phyloP scores from a whole-genome alignment of 1,140 invertebrate species.

The Araneus ventricosus region DNA sequence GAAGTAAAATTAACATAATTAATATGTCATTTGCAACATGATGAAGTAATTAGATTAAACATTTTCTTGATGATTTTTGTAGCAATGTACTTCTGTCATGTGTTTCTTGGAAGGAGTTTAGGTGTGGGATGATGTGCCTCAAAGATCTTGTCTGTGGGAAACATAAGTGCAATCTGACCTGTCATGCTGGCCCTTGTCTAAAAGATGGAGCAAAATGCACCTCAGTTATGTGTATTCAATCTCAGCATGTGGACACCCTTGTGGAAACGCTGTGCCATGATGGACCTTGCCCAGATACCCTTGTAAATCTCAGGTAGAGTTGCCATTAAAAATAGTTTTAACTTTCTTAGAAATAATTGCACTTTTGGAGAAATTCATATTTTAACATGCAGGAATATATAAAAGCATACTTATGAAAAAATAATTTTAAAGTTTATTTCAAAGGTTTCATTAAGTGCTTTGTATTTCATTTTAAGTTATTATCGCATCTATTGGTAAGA shows the following conservation, averaged over 20 bases:
- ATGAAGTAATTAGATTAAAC: not conserved
- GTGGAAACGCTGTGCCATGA: conserved; percentile 89
- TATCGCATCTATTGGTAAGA: too few relatives aligned
- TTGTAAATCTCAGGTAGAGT: conserved; percentile 67
- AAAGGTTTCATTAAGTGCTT: too few relatives aligned
- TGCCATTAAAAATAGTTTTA: too few relatives aligned
- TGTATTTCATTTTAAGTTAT: too few relatives aligned
- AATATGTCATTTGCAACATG: not conserved
- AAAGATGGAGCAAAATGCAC: conserved; percentile 84
- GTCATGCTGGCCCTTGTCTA: conserved; percentile 87
- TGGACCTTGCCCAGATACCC: conserved; percentile 84
- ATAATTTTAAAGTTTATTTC: too few relatives aligned
- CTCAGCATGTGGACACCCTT: conserved; percentile 92
- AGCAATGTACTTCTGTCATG: conserved; percentile 91
- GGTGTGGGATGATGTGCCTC: conserved; percentile 92
- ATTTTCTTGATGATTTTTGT: conserved; percentile 61
- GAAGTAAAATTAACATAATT: too few relatives aligned
- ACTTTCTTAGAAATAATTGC: too few relatives aligned
- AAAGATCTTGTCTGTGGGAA: conserved; percentile 88
- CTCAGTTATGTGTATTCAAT: conserved; percentile 91
- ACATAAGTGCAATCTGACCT: conserved; percentile 88
- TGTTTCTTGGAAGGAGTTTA: conserved; percentile 93
- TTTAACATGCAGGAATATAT: too few relatives aligned
- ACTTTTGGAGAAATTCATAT: too few relatives aligned
- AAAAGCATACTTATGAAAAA: too few relatives aligned